Evolutionary conservation across 2,888 invertebrate species (phyloP), one percentile per base, ranked within the genome.

Genomic region (Acanthopleura granulata): DNA sequence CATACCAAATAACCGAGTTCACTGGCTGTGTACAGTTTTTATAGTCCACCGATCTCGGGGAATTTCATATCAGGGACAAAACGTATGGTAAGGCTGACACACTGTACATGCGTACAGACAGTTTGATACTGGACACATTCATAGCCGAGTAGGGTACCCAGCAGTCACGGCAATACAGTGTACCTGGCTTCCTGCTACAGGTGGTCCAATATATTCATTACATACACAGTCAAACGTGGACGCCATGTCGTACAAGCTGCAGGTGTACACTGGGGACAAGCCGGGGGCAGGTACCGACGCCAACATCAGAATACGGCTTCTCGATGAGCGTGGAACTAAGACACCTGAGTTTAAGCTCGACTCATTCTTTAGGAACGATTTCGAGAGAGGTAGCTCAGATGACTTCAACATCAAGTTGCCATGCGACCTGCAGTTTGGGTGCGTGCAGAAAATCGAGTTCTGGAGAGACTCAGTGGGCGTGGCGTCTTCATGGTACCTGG

Each of bases 201-300:
- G 40, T 40, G 40, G 40, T 40, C 9, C 40, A 40, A 40, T 3
- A 40, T 9, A 40, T 9, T 40, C n/a, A n/a, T 51, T 57, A 57
- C 12, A n/a, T 57, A 4, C 22, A 57, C 57, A 4, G 22, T 18
- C 25, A 22, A 22, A 66, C 29, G 66, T 27, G 22, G 66, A 22
- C 18, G 29, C 22, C 66, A 66, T 66, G 66, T 16, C 22, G 16
- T 66, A 27, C 29, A 18, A 25, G 25, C 15, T 66, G 3, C 22
- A 22, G 29, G 91, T 92, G 9, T 86, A 86, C 61, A 91, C 91
- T 0, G 91, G 91, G 0, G 91, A 92, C 80, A 84, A 86, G 49
- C 88, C 87, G 76, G 84, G 86, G 25, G 87, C 91, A 0, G 90
- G 90, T 0, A 90, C 90, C 0, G 91, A 91, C 77, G 91, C 91